phyloP scores from a whole-genome alignment of 2,888 invertebrate genomes.

The Limnephilus marmoratus region DNA sequence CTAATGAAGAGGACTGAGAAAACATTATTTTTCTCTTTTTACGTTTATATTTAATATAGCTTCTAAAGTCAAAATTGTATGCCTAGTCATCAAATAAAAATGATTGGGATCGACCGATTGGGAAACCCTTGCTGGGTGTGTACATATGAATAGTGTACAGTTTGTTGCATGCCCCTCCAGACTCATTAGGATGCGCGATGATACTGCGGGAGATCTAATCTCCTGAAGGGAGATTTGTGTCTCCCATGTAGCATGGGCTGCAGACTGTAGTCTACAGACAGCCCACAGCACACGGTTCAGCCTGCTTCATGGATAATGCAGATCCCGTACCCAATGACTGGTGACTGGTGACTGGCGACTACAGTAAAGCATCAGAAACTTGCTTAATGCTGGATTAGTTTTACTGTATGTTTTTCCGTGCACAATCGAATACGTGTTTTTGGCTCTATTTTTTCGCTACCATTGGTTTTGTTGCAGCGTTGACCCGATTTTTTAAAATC shows the following conservation, averaged over 20 bases:
- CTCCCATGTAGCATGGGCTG: slow-evolving; percentile 7
- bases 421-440: neutral
- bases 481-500: neutral
- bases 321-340: neutral
- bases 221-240: neutral
- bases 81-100: too few species aligned
- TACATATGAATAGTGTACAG: neutral
- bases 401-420: neutral
- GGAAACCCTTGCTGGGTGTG: too few species aligned
- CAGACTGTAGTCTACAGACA: neutral
- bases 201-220: neutral
- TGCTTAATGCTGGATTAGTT: neutral
- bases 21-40: too few species aligned
- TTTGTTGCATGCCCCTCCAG: neutral
- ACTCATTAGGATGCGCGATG: neutral
- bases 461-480: neutral
- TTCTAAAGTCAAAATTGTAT: too few species aligned
- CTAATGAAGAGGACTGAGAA: too few species aligned
- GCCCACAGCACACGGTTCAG: neutral
- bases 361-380: neutral
- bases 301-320: slow-evolving; percentile 5
- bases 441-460: neutral
- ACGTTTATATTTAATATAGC: too few species aligned
- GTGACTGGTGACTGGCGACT: neutral
- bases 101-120: too few species aligned